Percentiles rank a stretch among this genome's conserved stretches.
These are phyloP conservation scores for Nemurella pictetii DNA, from an alignment of 2,888 invertebrate genomes.

Conservation along the genomic window DNA sequence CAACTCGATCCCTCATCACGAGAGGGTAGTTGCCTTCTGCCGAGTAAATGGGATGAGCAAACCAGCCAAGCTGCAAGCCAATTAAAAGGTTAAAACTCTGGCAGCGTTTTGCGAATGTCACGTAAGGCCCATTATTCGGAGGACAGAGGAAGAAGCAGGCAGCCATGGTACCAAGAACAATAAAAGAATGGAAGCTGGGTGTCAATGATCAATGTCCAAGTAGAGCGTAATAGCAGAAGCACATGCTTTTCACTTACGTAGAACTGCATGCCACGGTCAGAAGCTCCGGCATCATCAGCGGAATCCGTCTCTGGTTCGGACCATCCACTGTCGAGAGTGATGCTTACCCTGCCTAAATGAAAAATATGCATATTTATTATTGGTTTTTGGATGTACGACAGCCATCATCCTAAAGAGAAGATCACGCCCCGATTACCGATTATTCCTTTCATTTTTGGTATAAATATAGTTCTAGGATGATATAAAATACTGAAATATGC, in stretches of 20 bases:
- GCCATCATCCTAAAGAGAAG: no score
- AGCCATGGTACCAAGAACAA: no score
- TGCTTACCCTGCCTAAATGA: conserved; percentile 34
- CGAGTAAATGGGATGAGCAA: conserved; percentile 55
- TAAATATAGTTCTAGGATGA: no score
- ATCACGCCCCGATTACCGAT: no score
- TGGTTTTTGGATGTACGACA: no score
- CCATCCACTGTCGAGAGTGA: conserved; percentile 37
- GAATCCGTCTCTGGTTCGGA: conserved; percentile 31
- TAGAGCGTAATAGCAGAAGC: background rate
- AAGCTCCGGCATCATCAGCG: conserved; percentile 32
- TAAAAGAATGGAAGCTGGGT: no score
- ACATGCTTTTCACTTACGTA: conserved; percentile 1
- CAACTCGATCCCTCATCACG: conserved; percentile 54
- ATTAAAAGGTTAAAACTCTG: background rate
- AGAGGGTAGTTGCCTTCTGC: conserved; percentile 56
- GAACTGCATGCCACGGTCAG: conserved; percentile 24
- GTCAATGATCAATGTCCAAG: background rate
- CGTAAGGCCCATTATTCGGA: no score
- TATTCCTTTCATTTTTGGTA: no score
- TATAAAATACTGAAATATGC: no score
- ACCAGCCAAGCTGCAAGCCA: conserved; percentile 53
- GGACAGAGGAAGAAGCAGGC: no score
- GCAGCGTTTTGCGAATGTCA: no score
- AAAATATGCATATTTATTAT: no score